Evolutionary conservation across 2,797 vertebrate species (phyloP).

Genomic region (Otus scops): DNA sequence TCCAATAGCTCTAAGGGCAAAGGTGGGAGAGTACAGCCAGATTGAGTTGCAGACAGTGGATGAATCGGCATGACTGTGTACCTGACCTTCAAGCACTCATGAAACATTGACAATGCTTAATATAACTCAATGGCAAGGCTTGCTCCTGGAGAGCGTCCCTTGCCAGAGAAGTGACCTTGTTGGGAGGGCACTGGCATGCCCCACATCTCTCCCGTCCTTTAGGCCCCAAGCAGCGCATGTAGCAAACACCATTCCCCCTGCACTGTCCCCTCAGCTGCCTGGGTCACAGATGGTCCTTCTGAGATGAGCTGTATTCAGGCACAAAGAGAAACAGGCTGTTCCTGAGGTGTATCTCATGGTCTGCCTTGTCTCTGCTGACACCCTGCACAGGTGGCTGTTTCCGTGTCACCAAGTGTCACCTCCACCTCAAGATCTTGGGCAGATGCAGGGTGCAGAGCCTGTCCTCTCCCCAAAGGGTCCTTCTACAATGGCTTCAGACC

Average conservation of each 20-base stretch:
- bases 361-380: background rate
- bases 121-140: constrained; percentile 42
- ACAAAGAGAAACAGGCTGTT: background rate
- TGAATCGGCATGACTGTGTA: constrained; percentile 9
- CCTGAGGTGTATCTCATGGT: background rate
- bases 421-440: background rate
- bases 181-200: background rate
- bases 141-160: background rate
- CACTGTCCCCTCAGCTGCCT: background rate
- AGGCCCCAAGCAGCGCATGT: background rate
- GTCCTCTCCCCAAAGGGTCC: background rate
- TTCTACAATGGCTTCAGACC: background rate
- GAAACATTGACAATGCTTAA: constrained; percentile 69
- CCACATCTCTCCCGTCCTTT: background rate
- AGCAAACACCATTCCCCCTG: background rate
- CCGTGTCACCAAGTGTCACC: background rate
- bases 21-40: background rate
- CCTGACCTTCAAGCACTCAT: constrained; percentile 69
- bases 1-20: background rate
- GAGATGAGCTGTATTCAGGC: background rate
- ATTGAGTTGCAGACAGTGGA: background rate
- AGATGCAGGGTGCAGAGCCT: background rate
- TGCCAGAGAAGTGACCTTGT: background rate
- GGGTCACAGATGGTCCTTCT: background rate
- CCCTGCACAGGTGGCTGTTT: background rate